Evolutionary conservation across 2,113 vertebrate genomes (phyloP).

Genomic region (Bubo scandiacus): DNA sequence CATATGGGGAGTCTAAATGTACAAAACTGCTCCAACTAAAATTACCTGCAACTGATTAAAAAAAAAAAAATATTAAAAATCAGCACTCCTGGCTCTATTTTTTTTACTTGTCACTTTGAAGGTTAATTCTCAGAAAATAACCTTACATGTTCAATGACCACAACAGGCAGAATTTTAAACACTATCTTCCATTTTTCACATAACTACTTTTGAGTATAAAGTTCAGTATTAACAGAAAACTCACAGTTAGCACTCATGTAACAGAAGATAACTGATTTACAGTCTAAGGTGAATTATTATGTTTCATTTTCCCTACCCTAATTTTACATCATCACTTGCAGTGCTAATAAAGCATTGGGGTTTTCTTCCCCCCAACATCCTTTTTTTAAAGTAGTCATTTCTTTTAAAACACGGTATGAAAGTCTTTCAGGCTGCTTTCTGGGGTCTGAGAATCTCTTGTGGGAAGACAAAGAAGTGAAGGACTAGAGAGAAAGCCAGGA

Average conservation of each 20-base stretch:
- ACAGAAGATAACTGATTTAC: neutral
- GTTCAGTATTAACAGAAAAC: neutral
- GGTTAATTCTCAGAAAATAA: neutral
- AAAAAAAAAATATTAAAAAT: neutral
- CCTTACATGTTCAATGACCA: neutral
- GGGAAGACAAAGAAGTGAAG: neutral
- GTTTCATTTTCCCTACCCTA: neutral
- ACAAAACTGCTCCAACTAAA: neutral
- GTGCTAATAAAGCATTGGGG: neutral
- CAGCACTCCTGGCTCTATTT: neutral
- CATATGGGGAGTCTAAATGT: neutral
- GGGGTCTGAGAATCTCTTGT: neutral
- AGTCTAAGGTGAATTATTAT: neutral
- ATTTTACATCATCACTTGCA: neutral
- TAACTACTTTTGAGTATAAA: neutral
- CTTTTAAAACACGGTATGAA: neutral
- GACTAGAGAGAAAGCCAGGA: neutral
- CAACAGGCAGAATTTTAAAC: neutral
- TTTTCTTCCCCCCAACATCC: neutral
- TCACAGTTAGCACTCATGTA: neutral
- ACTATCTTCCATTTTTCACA: neutral
- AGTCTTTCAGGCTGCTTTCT: neutral
- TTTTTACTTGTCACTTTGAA: neutral
- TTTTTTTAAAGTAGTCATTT: neutral
- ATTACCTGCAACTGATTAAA: neutral